Evolutionary conservation across 2,797 vertebrate genomes (phyloP).

Genomic region (Squalus acanthias): DNA sequence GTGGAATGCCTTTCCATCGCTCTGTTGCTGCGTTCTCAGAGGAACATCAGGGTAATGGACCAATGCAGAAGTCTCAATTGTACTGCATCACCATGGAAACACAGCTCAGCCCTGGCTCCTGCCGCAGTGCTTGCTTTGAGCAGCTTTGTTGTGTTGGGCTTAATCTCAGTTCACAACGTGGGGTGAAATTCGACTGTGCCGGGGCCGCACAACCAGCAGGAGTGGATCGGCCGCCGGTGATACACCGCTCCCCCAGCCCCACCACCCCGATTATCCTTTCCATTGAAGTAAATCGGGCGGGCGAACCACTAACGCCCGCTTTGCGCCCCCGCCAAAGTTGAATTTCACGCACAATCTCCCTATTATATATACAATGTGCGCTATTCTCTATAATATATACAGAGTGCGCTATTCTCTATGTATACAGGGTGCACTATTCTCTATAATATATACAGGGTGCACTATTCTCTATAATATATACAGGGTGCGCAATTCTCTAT

Average conservation of each 20-base stretch:
- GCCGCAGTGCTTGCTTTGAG: not conserved
- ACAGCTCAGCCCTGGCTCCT: not conserved
- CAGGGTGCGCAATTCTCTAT: too few species aligned
- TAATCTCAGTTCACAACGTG: not conserved
- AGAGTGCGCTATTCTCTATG: too few species aligned
- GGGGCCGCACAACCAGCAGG: not conserved
- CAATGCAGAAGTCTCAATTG: not conserved
- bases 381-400: too few species aligned
- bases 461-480: too few species aligned
- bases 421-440: too few species aligned
- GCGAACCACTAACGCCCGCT: not conserved
- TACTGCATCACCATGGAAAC: constrained; percentile 1
- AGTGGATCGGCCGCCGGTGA: not conserved
- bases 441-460: too few species aligned
- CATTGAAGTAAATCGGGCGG: not conserved
- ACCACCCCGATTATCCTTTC: not conserved
- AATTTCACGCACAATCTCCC: not conserved
- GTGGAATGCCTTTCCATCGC: not conserved
- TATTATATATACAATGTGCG: too few species aligned
- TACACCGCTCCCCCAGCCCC: too few species aligned
- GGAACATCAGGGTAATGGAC: not conserved
- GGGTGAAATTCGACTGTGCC: too few species aligned
- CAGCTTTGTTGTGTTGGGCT: not conserved
- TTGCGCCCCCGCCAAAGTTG: not conserved
- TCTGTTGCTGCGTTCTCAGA: not conserved